These are phyloP conservation scores for Hemicordylus capensis DNA, from an alignment of 2,113 vertebrate genomes.

Conservation along the genomic window DNA sequence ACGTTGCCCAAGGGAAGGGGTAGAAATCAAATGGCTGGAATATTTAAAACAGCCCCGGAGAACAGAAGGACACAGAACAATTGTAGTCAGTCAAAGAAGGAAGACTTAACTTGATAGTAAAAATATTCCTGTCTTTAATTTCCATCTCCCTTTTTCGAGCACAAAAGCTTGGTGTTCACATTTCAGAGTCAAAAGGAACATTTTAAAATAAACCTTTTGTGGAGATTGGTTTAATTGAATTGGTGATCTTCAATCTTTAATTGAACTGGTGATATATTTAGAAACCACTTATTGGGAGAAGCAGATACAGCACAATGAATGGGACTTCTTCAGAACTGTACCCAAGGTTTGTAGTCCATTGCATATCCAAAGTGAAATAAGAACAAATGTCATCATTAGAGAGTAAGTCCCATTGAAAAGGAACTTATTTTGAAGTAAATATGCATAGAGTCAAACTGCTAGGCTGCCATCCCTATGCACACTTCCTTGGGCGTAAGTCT, in stretches of 20 bases:
- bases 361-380: not conserved
- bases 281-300: not conserved
- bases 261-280: not conserved
- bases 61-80: constrained; percentile 52
- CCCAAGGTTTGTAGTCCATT: not conserved
- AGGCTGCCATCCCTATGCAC: not conserved
- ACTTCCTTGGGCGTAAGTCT: not conserved
- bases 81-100: constrained; percentile 27
- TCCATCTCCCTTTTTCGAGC: constrained; percentile 36
- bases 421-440: not conserved
- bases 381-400: not conserved
- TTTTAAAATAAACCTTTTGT: not conserved
- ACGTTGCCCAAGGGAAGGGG: constrained; percentile 57
- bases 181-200: not conserved
- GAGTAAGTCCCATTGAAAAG: not conserved
- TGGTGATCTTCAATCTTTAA: not conserved
- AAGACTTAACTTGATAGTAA: constrained; percentile 56
- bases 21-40: constrained; percentile 67
- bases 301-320: not conserved
- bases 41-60: constrained; percentile 64
- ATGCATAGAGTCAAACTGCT: not conserved
- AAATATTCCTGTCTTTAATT: constrained; percentile 20
- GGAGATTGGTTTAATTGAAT: not conserved
- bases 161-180: not conserved
- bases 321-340: not conserved